A percentile compares a stretch with the other conserved stretches of the same genome.
Conservation (phyloP, 1,140 invertebrate genomes). For the Orchestia grillus region DNA sequence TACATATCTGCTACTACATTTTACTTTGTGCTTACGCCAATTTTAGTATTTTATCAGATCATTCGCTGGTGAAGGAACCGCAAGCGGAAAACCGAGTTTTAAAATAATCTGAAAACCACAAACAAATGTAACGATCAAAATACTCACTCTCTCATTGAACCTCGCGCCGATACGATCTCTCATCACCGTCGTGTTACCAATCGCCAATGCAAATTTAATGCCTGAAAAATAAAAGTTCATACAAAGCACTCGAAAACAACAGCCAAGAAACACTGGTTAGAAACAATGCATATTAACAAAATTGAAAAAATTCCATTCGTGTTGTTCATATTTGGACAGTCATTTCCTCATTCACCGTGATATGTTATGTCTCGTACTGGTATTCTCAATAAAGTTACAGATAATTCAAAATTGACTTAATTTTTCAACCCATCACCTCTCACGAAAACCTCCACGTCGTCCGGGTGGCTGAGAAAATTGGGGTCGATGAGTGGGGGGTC, state of each 20-base stretch:
- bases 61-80: neutral
- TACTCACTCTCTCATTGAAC: neutral
- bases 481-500: conserved; percentile 84
- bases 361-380: neutral
- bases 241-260: neutral
- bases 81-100: no score
- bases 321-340: neutral
- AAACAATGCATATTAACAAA: neutral
- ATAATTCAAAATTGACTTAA: neutral
- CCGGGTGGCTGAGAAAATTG: conserved; percentile 76
- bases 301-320: neutral
- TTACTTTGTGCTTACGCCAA: no score
- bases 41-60: neutral
- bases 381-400: neutral
- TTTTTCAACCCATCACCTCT: neutral
- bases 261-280: neutral
- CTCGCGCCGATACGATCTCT: neutral
- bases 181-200: neutral
- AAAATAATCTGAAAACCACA: neutral
- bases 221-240: neutral
- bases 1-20: no score
- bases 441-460: conserved; percentile 30
- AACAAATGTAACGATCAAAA: neutral
- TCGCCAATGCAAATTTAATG: neutral
- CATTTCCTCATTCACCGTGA: neutral